Base-by-base conservation (phyloP, 1,140 invertebrate species). In the Zophobas morio region DNA sequence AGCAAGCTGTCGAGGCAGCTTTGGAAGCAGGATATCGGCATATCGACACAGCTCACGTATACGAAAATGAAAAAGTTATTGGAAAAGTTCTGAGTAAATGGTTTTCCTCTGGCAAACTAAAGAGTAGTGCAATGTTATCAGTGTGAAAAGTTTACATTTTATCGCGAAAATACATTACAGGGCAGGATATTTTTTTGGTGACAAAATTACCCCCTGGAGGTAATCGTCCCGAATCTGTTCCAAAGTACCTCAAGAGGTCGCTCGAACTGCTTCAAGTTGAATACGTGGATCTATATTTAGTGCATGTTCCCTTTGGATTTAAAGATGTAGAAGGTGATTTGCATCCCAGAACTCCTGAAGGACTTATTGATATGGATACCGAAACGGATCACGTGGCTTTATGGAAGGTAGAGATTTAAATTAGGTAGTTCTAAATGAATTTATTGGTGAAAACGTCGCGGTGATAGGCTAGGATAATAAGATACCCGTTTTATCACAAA, bases 281-380 rank as follows among this genome's bases (percentile, higher is more conserved):
- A 73, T 97, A 97, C 83, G 85, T 97, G 1, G 96, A 98, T 83
- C 88, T 97, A 74, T 97, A 96, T 85, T 87, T 97, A 5, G 89
- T 97, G 70, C 96, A 97, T 79, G 90, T 91, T 36, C 95, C 96
- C 0, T 94, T 95, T 84, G 90, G 89, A 1, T 92, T 93, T 74
- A 84, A 88, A 78, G 89, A 90, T 80, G 81, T 91, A 34, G 84
- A 83, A 82, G 70, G 86, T 75, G 81, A 88, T 78, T 78, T 86
- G 81, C 82, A 90, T 81, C 84, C 90, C 73, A 42, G 84, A 49
- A 88, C 86, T 56, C 87, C 88, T 20, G 89, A 93, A 83, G 93
- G 93, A 70, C 88, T 87, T 56, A 90, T 93, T 57, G 84, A 90
- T 35, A 82, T 94, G 1, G 94, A 95, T 83, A 81, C 88, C 35